Base-by-base conservation (phyloP, 2,888 invertebrate genomes). In the Serripes groenlandicus region DNA sequence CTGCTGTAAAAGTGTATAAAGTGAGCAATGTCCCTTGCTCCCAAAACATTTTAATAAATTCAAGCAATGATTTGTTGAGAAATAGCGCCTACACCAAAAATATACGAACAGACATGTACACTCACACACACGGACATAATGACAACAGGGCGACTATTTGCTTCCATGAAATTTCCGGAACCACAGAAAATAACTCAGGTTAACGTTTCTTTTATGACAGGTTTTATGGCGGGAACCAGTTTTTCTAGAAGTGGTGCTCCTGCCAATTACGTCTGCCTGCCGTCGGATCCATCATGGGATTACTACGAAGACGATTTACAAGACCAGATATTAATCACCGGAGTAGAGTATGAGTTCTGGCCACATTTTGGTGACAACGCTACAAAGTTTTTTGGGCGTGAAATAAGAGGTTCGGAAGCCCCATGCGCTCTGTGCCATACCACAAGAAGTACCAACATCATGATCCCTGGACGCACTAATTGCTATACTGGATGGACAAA, bases 381-480 rank as follows among this genome's bases (percentile, higher is more conserved):
- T n/a, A 28, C 26, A 1, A 42, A 58, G 21, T 80, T 80, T 49
- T 80, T 80, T 35, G 79, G 79, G 9, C 26, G 62, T 11, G 60
- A 52, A 23, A 7, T 73, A 15, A 52, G 28, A 52, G 32, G 26
- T 21, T 70, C 62, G 15, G 73, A 78, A 32, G 79, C 79, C 4
- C 79, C 79, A 18, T 80, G 79, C 64, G 69, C 71, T 28, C 58
- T 71, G 3, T 80, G 79, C 32, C 60, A 75, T 21, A 54, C 69
- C 1, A 32, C n/a, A 18, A 30, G 75, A 26, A 69, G 71, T 23
- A 23, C 79, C 11, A 66, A 34, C 18, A 64, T 80, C 18, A 80
- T 80, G 75, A 75, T 80, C 52, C 79, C 79, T 0, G 79, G 79
- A 5, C 62, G 79, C 21, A 79, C n/a, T 11, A 62, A 74, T 23